Evolutionary conservation across 2,797 vertebrate species (phyloP).

Genomic region (Alauda arvensis): DNA sequence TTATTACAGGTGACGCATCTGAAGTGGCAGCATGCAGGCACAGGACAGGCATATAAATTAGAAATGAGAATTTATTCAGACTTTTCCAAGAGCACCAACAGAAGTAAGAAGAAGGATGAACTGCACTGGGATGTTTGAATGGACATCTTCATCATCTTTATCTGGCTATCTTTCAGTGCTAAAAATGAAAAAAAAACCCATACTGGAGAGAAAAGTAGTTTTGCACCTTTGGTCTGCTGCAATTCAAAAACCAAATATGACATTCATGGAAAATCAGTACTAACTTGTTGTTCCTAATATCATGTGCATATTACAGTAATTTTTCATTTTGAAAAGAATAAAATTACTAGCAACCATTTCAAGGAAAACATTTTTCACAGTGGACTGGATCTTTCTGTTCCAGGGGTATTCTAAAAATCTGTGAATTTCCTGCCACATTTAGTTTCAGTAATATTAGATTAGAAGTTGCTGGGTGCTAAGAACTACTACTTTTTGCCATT

Average conservation of each 20-base stretch:
- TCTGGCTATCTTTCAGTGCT: slow-evolving; percentile 13
- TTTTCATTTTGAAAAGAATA: slow-evolving; percentile 48
- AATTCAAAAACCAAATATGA: not conserved
- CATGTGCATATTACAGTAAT: not conserved
- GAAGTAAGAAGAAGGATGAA: slow-evolving; percentile 46
- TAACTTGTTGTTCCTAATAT: slow-evolving; percentile 3
- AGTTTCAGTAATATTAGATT: not conserved
- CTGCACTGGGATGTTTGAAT: slow-evolving; percentile 9
- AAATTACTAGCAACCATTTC: slow-evolving; percentile 1
- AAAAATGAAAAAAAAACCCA: not conserved
- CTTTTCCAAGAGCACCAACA: slow-evolving; percentile 43
- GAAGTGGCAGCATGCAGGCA: slow-evolving; percentile 78
- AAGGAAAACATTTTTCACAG: slow-evolving; percentile 23
- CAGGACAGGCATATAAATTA: slow-evolving; percentile 68
- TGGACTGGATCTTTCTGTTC: not conserved
- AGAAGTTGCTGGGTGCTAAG: not conserved
- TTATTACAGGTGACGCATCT: slow-evolving; percentile 87
- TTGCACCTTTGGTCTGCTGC: slow-evolving; percentile 1
- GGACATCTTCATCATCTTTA: slow-evolving; percentile 36
- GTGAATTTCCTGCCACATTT: not conserved
- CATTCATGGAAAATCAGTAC: slow-evolving; percentile 2
- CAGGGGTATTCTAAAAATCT: not conserved
- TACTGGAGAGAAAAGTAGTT: not conserved
- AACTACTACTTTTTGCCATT: not conserved
- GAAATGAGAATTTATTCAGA: slow-evolving; percentile 61